phyloP scores from a whole-genome alignment of 2,888 invertebrate species.

The Acronicta aceris region DNA sequence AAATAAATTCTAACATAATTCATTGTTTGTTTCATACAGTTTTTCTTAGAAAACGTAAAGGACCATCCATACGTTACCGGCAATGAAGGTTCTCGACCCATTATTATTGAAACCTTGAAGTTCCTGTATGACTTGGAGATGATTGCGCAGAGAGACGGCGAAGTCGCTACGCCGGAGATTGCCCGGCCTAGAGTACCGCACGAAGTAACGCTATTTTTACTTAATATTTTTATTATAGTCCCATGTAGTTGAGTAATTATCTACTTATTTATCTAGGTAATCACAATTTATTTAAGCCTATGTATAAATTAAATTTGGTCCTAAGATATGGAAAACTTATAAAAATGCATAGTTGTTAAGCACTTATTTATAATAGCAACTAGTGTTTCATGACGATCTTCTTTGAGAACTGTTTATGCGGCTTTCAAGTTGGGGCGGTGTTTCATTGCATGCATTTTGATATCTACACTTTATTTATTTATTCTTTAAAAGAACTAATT shows the following conservation, averaged over 20 bases:
- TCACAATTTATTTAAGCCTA: too few relatives aligned
- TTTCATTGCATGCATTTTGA: too few relatives aligned
- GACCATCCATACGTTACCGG: slow-evolving; percentile 95
- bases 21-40: slow-evolving; percentile 86
- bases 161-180: slow-evolving; percentile 95
- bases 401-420: too few relatives aligned
- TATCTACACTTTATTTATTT: neutral
- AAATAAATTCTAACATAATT: neutral
- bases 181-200: slow-evolving; percentile 96
- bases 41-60: slow-evolving; percentile 96
- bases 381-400: too few relatives aligned
- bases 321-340: too few relatives aligned
- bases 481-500: slow-evolving; percentile 29
- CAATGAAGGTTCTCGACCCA: slow-evolving; percentile 95
- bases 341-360: too few relatives aligned
- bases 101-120: slow-evolving; percentile 96
- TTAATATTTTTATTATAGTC: neutral
- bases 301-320: neutral
- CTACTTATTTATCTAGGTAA: too few relatives aligned
- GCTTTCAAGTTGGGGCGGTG: too few relatives aligned
- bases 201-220: slow-evolving; percentile 84
- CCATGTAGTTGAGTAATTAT: too few relatives aligned
- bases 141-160: slow-evolving; percentile 93
- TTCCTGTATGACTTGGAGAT: slow-evolving; percentile 97
- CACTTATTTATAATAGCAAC: too few relatives aligned